Base-by-base conservation (phyloP, 2,797 vertebrate species). In the Nyctalus aviator region DNA sequence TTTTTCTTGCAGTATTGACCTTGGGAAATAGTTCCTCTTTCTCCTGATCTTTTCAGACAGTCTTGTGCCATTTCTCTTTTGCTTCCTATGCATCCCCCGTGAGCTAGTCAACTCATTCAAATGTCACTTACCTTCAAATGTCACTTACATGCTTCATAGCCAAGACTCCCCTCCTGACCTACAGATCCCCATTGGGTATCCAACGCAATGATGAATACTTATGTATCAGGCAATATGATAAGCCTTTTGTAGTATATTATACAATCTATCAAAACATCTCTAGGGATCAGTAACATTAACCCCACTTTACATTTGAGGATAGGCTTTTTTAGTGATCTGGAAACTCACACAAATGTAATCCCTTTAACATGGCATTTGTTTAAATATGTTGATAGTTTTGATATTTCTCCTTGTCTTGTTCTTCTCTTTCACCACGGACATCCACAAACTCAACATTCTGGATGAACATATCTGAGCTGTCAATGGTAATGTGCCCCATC, bases 241-340 rank as follows among this genome's bases (percentile, higher is more conserved):
- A 83, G 25, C 21, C 46, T 72, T 90, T 53, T 57, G 35, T 50
- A 92, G 35, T 79, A 37, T 53, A n/a, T 11, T 41, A 75, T n/a
- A 71, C 13, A 73, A 46, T 32, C 25, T 18, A 77, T 30, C 6
- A 20, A 46, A 46, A 73, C 55, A 41, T 46, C 9, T 32, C 8
- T 91, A 27, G 21, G 21, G 25, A 55, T 69, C 62, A 66, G 25
- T 23, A 84, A 91, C 82, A 73, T 30, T n/a, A 81, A n/a, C 23
- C 4, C 32, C 15, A 86, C 73, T 91, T 84, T 93, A 75, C 57
- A 90, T 85, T 69, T 90, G 82, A 78, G 30, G 41, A 53, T 13
- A 92, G 27, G 9, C 5, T 53, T 91, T 72, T 92, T 93, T 32
- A 91, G 62, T 6, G 84, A 83, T 82, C 35, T 86, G n/a, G 48